These are phyloP conservation scores for Anticlea derivata DNA, from an alignment of 2,888 invertebrate species.

Conservation along the genomic window DNA sequence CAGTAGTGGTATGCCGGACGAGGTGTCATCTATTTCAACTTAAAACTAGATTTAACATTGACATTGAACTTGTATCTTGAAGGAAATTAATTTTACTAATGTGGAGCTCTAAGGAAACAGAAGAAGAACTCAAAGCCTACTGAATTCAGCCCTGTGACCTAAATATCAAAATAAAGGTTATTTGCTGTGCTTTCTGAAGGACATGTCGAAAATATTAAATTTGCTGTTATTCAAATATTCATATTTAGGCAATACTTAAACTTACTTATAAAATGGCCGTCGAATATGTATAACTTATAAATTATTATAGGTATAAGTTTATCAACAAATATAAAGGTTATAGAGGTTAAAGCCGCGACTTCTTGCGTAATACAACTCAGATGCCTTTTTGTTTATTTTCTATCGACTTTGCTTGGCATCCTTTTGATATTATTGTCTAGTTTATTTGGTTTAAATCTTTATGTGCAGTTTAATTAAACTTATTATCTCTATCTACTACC, in stretches of 20 bases:
- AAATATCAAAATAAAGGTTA: too few species aligned
- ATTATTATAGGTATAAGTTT: conserved; percentile 5
- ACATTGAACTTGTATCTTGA: conserved; percentile 33
- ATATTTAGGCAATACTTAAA: background rate
- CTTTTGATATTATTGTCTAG: too few species aligned
- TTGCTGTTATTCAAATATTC: too few species aligned
- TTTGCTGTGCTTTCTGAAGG: too few species aligned
- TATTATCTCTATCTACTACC: too few species aligned
- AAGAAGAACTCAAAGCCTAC: too few species aligned
- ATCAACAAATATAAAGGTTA: conserved; percentile 17
- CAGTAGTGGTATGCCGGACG: conserved; percentile 16
- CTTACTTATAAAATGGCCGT: background rate
- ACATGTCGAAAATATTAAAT: too few species aligned
- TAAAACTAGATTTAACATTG: conserved; percentile 29
- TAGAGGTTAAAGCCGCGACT: conserved; percentile 15
- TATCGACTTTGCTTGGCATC: too few species aligned
- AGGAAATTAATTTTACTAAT: background rate
- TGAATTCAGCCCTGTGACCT: too few species aligned
- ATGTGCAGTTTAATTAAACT: too few species aligned
- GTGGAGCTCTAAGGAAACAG: background rate
- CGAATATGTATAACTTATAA: background rate
- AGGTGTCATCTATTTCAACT: conserved; percentile 30
- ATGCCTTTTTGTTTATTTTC: too few species aligned
- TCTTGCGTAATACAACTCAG: conserved; percentile 26
- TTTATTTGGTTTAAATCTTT: too few species aligned